Conservation (phyloP, 2,113 vertebrate genomes). For the Xenopus laevis region DNA sequence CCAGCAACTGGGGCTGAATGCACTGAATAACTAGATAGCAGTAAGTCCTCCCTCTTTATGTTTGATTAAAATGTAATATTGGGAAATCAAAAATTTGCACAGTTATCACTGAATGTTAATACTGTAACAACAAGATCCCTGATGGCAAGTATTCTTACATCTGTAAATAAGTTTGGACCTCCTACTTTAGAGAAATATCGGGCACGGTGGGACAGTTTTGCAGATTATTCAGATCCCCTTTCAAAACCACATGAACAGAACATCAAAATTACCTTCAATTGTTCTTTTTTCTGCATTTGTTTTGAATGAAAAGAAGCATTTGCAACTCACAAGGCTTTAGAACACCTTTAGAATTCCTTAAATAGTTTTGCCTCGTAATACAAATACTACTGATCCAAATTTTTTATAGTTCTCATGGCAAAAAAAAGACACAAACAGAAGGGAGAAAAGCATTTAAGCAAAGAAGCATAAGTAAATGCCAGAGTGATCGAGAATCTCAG, state of each 20-base stretch:
- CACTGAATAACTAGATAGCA: too few relatives aligned
- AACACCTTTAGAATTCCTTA: slow-evolving; percentile 54
- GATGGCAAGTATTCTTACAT: too few relatives aligned
- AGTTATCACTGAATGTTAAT: too few relatives aligned
- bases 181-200: too few relatives aligned
- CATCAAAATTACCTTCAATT: slow-evolving; percentile 12
- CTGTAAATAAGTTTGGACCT: too few relatives aligned
- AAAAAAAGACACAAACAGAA: slow-evolving; percentile 34
- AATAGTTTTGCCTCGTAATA: slow-evolving; percentile 53
- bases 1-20: too few relatives aligned
- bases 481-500: slow-evolving; percentile 12
- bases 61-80: too few relatives aligned
- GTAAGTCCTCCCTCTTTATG: too few relatives aligned
- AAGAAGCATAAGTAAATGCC: slow-evolving; percentile 31
- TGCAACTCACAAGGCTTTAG: slow-evolving; percentile 44
- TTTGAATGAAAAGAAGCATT: slow-evolving; percentile 47
- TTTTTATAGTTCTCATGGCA: slow-evolving; percentile 30
- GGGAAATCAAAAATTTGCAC: too few relatives aligned
- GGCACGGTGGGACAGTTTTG: neutral
- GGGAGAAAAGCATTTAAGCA: slow-evolving; percentile 28
- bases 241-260: slow-evolving; percentile 1
- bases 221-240: too few relatives aligned
- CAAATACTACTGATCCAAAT: slow-evolving; percentile 47
- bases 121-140: too few relatives aligned
- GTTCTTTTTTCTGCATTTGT: slow-evolving; percentile 20